Evolutionary conservation across 2,113 vertebrate genomes (phyloP).

Genomic region (Anoura caudifer): DNA sequence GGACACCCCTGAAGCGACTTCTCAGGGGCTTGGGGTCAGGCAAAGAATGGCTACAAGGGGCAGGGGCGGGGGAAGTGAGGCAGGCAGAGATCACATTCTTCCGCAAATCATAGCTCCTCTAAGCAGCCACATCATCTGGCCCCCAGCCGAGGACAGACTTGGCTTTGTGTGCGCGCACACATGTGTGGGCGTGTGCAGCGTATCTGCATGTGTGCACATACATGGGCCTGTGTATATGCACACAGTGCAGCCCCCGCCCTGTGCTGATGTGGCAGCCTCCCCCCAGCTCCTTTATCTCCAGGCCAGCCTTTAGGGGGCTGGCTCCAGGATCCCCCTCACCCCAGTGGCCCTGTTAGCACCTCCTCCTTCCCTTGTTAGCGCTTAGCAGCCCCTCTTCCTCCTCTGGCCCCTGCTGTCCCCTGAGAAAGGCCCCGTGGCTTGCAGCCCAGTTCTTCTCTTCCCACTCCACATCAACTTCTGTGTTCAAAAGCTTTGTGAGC

Average conservation of each 20-base stretch:
- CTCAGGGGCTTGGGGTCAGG: neutral
- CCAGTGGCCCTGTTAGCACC: constrained; percentile 64
- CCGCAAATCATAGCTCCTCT: neutral
- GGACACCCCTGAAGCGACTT: neutral
- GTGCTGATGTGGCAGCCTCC: neutral
- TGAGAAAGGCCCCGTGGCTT: constrained; percentile 45
- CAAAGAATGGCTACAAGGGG: neutral
- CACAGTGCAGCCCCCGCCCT: neutral
- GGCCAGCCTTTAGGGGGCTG: neutral
- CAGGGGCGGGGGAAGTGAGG: neutral
- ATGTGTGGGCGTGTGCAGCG: neutral
- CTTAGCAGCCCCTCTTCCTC: constrained; percentile 41
- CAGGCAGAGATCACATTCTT: neutral
- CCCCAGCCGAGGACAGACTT: constrained; percentile 34
- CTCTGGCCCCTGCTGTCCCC: neutral
- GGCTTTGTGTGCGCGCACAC: neutral
- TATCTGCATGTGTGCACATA: neutral
- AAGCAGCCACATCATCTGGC: constrained; percentile 66
- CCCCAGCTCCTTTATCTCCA: neutral
- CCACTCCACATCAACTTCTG: neutral
- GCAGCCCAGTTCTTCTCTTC: constrained; percentile 47
- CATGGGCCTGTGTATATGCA: neutral
- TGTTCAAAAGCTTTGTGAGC: neutral
- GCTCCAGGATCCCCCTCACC: constrained; percentile 43
- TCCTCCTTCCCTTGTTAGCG: constrained; percentile 71